These are phyloP conservation scores for Hipposideros larvatus DNA, from an alignment of 2,797 vertebrate species.

Conservation along the genomic window DNA sequence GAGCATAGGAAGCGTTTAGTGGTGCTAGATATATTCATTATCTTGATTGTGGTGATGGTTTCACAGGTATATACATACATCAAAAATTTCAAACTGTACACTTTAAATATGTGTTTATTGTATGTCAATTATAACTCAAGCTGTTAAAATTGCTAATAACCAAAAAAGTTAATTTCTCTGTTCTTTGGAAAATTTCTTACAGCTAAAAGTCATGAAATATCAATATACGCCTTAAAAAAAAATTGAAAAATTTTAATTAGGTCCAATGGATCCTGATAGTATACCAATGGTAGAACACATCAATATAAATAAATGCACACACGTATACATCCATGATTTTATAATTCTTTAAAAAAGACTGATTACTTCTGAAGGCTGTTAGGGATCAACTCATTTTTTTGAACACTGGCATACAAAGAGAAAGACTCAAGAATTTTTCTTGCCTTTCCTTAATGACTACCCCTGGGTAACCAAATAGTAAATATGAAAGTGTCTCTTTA, in stretches of 20 bases:
- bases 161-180: slow-evolving; percentile 1
- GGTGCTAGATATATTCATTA: not conserved
- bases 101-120: not conserved
- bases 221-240: slow-evolving; percentile 1
- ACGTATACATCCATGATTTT: not conserved
- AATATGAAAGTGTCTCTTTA: not conserved
- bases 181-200: not conserved
- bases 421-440: slow-evolving; percentile 1
- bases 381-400: slow-evolving; percentile 21
- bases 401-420: not conserved
- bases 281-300: not conserved
- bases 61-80: not conserved
- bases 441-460: not conserved
- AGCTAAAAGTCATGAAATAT: not conserved
- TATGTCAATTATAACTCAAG: not conserved
- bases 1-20: not conserved
- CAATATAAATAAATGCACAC: not conserved
- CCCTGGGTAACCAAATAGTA: not conserved
- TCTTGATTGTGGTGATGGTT: not conserved
- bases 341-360: not conserved
- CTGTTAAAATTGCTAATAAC: not conserved
- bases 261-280: not conserved
- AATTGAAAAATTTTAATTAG: slow-evolving; percentile 44
- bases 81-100: not conserved
- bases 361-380: not conserved